Percentiles rank a stretch among this genome's conserved stretches.
Conservation (phyloP, 2,888 invertebrate genomes). For the Celastrina argiolus region DNA sequence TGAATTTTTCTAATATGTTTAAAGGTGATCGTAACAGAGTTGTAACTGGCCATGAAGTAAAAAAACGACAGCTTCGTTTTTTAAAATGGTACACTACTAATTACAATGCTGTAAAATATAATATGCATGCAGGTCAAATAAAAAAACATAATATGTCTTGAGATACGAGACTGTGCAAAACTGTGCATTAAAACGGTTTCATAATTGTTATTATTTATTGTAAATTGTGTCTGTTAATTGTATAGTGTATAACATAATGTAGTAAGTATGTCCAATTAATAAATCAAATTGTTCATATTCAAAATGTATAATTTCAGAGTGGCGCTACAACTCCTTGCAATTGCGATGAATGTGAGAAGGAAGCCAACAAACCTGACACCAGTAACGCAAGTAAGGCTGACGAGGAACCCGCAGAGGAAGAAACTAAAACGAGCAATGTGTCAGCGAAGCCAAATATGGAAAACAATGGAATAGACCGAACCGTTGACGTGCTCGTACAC, state of each 20-base stretch:
- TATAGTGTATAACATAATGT: neutral
- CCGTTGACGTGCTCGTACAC: conserved; percentile 67
- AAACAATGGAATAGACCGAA: conserved; percentile 56
- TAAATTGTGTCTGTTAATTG: neutral
- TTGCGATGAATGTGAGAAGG: conserved; percentile 65
- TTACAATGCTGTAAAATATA: neutral
- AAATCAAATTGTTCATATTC: neutral
- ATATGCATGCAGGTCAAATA: neutral
- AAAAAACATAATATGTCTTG: too few relatives aligned
- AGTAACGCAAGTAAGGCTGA: conserved; percentile 38
- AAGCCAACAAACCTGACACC: conserved; percentile 38
- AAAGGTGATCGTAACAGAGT: neutral
- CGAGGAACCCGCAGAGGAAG: conserved; percentile 14
- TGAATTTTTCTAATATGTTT: neutral
- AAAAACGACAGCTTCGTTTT: neutral
- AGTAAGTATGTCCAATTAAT: neutral
- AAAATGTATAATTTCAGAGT: conserved; percentile 54
- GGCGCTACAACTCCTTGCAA: conserved; percentile 66
- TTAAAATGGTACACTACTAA: neutral
- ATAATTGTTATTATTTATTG: neutral
- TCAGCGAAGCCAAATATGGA: conserved; percentile 46
- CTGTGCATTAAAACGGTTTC: neutral
- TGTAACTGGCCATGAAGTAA: neutral
- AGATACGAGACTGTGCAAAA: too few relatives aligned
- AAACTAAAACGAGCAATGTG: conserved; percentile 43